Conservation (phyloP, 2,113 vertebrate species). For the Fulmarus glacialis region DNA sequence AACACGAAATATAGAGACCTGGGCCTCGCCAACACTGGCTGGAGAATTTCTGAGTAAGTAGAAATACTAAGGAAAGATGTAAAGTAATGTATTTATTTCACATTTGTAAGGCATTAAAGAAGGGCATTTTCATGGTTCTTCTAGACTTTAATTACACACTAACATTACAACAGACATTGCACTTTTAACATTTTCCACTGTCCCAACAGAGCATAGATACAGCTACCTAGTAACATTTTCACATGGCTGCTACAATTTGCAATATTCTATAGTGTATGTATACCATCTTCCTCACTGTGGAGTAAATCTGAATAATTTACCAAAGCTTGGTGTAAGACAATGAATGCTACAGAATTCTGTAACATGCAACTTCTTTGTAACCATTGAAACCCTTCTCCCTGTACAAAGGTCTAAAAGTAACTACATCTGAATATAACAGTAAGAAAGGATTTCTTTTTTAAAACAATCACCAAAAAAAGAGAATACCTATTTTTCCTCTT, state of each 20-base stretch:
- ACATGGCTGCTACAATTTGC: background rate
- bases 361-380: background rate
- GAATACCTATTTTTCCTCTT: conserved; percentile 78
- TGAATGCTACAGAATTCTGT: background rate
- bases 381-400: background rate
- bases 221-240: background rate
- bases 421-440: background rate
- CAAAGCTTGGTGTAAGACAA: background rate
- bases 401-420: background rate
- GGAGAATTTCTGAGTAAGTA: background rate
- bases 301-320: background rate
- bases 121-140: background rate
- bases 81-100: background rate
- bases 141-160: background rate
- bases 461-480: background rate
- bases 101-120: background rate
- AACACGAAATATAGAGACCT: background rate
- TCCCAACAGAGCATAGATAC: background rate
- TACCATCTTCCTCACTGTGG: background rate
- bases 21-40: background rate
- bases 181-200: background rate
- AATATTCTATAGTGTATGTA: background rate
- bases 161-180: background rate
- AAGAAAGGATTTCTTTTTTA: background rate
- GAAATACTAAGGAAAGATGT: background rate